Conservation (phyloP, 2,888 invertebrate species). For the Dasypogon diadema region DNA sequence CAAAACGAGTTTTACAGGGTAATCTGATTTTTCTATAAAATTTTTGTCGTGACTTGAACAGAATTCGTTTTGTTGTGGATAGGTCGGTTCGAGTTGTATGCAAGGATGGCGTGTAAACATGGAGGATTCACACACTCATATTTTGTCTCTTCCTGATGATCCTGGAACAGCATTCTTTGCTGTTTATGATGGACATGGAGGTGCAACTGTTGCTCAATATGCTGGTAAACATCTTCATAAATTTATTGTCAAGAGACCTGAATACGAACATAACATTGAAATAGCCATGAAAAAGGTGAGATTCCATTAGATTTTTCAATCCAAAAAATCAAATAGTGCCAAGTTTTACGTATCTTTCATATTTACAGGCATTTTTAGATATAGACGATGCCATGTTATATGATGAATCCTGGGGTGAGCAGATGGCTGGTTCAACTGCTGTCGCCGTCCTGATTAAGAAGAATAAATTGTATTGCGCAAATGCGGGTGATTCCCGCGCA, state of each 20-base stretch:
- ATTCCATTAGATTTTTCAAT: background rate
- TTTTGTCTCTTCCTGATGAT: constrained; percentile 92
- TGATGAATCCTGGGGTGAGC: constrained; percentile 89
- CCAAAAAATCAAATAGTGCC: too few species aligned
- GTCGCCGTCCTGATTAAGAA: constrained; percentile 88
- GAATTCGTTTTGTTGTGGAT: background rate
- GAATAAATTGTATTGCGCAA: constrained; percentile 90
- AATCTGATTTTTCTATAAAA: constrained; percentile 20
- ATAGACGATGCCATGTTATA: constrained; percentile 93
- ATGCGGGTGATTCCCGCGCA: constrained; percentile 97
- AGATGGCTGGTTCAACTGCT: constrained; percentile 95
- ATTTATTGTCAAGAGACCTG: constrained; percentile 83
- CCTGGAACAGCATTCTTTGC: constrained; percentile 94
- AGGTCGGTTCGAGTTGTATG: constrained; percentile 98
- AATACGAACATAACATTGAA: constrained; percentile 84
- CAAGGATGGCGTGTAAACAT: constrained; percentile 99
- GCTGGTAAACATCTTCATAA: constrained; percentile 96
- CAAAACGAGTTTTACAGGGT: constrained; percentile 75
- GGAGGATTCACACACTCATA: constrained; percentile 99
- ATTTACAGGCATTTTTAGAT: constrained; percentile 83
- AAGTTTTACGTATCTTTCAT: background rate
- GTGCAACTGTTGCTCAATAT: constrained; percentile 91
- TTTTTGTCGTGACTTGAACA: background rate
- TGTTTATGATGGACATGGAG: constrained; percentile 83
- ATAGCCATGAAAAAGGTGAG: constrained; percentile 85